Evolutionary conservation across 2,797 vertebrate genomes (phyloP), one percentile per base, ranked within the genome.

Genomic region (Siniperca undulata): DNA sequence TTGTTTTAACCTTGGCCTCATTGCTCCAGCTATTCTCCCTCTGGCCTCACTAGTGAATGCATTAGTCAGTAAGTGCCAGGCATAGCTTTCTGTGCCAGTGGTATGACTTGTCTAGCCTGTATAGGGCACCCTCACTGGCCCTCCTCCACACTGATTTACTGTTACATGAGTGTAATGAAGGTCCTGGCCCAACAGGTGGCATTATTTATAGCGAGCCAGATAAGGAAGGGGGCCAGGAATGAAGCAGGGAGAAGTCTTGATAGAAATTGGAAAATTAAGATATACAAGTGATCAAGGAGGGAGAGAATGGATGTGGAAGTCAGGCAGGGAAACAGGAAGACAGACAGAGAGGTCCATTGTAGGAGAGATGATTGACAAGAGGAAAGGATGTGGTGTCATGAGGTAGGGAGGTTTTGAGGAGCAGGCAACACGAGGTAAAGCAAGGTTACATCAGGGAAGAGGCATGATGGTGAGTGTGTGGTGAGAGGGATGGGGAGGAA

Each of bases 111-210:
- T 89, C 74, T 60, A 83, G 81, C 60, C 80, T 61, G 80, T 68
- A 76, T 56, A 73, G 80, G 71, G 83, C 84, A 90, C 72, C 76
- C 83, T 88, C 77, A 46, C 61, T 77, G 86, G 85, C 83, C 85
- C 87, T 70, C 36, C 59, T 82, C 55, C 74, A 81, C 27, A n/a
- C 78, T 81, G 77, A 91, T 93, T 91, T 91, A 85, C 79, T 48
- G 76, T 80, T 74, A 52, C 62, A 40, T 62, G 67, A 84, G 81
- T 91, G 91, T 86, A 93, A 91, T 93, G 89, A 93, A 86, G 83
- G 90, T 81, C 83, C 44, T 24, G 34, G 71, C 82, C 94, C 94
- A 94, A 95, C 95, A 96, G 95, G 95, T 95, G 95, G 92, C 93
- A 93, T 95, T 92, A 78, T 95, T 95, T 94, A 95, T 93, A 91